Base-by-base conservation (phyloP, 2,888 invertebrate species). In the Sabatieria punctata region DNA sequence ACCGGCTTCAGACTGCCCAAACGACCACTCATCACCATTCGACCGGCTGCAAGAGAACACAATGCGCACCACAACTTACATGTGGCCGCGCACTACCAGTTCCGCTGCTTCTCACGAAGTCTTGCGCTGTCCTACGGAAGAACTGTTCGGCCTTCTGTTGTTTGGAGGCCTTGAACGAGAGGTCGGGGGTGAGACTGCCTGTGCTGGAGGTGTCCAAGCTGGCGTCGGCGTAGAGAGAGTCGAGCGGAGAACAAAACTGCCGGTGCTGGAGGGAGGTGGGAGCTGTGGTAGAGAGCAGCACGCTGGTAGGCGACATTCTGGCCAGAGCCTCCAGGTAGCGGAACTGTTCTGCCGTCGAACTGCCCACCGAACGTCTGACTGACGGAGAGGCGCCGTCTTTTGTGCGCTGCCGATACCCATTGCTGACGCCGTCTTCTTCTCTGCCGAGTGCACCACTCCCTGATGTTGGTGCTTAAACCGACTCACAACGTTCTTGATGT, bases 401-500 rank as follows among this genome's bases (percentile, higher is more conserved):
- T 18, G 13, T 4, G 6, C 38, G 6, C 22, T 23, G 13, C 2
- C 38, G 4, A 13, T 21, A 15, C 22, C 21, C 19, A 19, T 19
- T 6, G 8, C 4, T 6, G 37, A 4, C 18, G 6, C n/a, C 36
- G 19, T n/a, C 36, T 4, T 4, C 22, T 33, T 23, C 33, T 23
- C 23, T 19, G 33, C 18, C 15, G 23, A 15, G 23, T n/a, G 6
- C 2, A 15, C 35, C 4, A n/a, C 71, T n/a, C 11, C 22, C 4
- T 27, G 26, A n/a, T 39, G 15, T 2, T 48, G 48, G 15, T 46
- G 22, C 33, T 43, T 43, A 18, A 43, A 15, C 2, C 49, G 46
- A 26, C 41, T 26, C 13, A 44, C 44, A 15, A 49, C 82, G 43
- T 89, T 82, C 67, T 89, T 86, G 30, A 77, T 77, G 59, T 80